Evolutionary conservation across 2,113 vertebrate species (phyloP).

Genomic region (Mionectes macconnelli): DNA sequence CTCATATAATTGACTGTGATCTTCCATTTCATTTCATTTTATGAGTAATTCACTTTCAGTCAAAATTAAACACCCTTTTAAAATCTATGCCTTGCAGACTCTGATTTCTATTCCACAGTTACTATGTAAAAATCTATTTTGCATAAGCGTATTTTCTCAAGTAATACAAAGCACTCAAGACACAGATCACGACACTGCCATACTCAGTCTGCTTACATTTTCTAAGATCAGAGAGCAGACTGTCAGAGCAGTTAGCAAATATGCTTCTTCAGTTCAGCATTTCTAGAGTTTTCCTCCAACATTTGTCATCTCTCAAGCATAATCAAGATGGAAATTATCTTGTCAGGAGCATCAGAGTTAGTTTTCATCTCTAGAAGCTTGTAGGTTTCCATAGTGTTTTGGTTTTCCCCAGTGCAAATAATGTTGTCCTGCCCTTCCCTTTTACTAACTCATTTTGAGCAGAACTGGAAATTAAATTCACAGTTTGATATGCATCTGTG

Average conservation of each 20-base stretch:
- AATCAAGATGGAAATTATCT: conserved; percentile 26
- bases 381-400: background rate
- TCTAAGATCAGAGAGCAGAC: background rate
- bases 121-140: background rate
- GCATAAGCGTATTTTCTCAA: background rate
- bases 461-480: background rate
- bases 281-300: conserved; percentile 11
- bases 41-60: background rate
- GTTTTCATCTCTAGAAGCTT: background rate
- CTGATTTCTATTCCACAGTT: background rate
- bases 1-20: background rate
- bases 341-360: conserved; percentile 2
- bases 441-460: background rate
- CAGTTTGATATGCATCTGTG: background rate
- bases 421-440: background rate
- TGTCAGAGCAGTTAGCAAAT: background rate
- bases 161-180: background rate
- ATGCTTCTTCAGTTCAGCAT: background rate
- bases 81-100: background rate
- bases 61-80: background rate
- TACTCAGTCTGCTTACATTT: background rate
- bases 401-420: background rate
- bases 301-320: background rate
- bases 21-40: background rate
- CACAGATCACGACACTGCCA: background rate